Evolutionary conservation across 2,113 vertebrate genomes (phyloP).

Genomic region (Xiphophorus hellerii): DNA sequence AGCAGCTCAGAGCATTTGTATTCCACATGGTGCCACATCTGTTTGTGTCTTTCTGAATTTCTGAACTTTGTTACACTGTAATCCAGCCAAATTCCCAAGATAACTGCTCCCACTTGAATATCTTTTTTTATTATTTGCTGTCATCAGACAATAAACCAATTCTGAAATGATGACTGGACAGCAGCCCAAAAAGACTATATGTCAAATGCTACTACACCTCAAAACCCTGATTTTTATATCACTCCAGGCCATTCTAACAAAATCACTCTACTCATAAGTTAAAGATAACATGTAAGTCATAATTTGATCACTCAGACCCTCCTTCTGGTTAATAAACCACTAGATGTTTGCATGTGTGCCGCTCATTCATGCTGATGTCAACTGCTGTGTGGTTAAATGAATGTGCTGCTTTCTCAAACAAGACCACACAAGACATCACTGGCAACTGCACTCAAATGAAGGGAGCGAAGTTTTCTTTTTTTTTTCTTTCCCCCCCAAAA

Average conservation of each 20-base stretch:
- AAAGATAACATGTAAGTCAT: not conserved
- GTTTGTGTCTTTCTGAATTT: not conserved
- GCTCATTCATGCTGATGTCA: not conserved
- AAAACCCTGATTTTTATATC: not conserved
- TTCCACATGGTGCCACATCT: not conserved
- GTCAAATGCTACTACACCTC: not conserved
- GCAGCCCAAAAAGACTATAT: not conserved
- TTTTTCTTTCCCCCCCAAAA: not conserved
- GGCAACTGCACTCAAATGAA: not conserved
- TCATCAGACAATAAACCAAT: not conserved
- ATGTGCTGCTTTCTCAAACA: not conserved
- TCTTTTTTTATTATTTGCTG: not conserved
- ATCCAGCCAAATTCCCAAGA: not conserved
- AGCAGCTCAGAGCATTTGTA: not conserved
- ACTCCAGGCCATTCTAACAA: not conserved
- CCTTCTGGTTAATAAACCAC: constrained; percentile 1
- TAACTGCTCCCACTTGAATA: not conserved
- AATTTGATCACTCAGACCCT: not conserved
- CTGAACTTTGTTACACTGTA: not conserved
- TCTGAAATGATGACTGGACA: not conserved
- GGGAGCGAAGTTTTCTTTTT: not conserved
- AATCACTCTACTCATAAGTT: not conserved
- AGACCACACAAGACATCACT: not conserved
- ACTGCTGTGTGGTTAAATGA: not conserved
- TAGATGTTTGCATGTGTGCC: not conserved